phyloP scores from a whole-genome alignment of 23 tunicate species.

The Phallusia fumigata region DNA sequence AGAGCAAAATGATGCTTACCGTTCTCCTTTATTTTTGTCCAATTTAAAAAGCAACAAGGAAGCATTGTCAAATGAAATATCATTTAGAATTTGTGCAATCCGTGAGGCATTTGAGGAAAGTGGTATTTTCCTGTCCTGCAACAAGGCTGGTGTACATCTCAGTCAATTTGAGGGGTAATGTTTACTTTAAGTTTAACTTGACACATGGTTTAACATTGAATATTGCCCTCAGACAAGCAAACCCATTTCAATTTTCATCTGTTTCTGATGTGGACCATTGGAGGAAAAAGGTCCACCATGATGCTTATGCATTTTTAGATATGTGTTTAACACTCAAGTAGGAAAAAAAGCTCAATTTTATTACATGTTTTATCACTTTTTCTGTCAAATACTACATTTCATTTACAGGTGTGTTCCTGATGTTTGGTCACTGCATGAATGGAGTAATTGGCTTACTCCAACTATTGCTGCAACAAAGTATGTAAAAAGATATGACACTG shows the following conservation, averaged over 20 bases:
- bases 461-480: neutral
- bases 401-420: conserved; percentile 64
- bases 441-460: conserved; percentile 85
- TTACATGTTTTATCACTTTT: no score
- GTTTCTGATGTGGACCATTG: conserved; percentile 32
- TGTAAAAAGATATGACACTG: conserved; percentile 58
- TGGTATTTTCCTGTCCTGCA: conserved; percentile 48
- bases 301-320: conserved; percentile 60
- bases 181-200: no score
- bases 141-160: neutral
- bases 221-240: no score
- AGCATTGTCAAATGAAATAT: conserved; percentile 48
- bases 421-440: conserved; percentile 80
- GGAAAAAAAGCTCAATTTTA: neutral
- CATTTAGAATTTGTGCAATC: conserved; percentile 80
- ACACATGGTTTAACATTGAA: no score
- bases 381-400: neutral
- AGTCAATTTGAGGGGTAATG: neutral
- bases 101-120: conserved; percentile 91
- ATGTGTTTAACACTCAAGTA: conserved; percentile 37
- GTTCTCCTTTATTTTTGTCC: neutral
- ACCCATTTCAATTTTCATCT: neutral
- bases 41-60: neutral
- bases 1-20: conserved; percentile 5
- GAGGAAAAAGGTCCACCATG: conserved; percentile 67